Percentiles rank a stretch among this genome's conserved stretches.
These are phyloP conservation scores for Pristionchus japonicus DNA, from an alignment of 2,888 invertebrate species.

Conservation along the genomic window DNA sequence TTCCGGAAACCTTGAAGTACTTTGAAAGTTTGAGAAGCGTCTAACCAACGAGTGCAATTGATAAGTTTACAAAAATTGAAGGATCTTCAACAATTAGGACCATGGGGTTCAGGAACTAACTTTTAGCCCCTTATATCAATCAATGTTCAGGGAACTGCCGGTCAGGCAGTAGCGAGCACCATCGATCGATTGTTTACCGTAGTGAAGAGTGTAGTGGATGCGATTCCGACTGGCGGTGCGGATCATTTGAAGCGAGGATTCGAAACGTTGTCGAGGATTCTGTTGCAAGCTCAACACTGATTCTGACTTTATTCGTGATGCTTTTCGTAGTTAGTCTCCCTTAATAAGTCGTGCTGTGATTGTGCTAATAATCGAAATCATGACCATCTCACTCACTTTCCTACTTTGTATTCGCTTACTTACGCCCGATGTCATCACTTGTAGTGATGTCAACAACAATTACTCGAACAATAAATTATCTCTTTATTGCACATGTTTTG, in stretches of 20 bases:
- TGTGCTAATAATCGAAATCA: neutral
- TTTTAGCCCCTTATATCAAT: neutral
- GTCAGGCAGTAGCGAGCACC: neutral
- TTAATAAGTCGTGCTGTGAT: conserved; percentile 21
- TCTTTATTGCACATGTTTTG: too few relatives aligned
- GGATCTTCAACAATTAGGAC: too few relatives aligned
- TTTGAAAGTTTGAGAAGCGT: too few relatives aligned
- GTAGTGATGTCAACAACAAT: too few relatives aligned
- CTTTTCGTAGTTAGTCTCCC: neutral
- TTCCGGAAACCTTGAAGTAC: too few relatives aligned
- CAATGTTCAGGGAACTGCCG: neutral
- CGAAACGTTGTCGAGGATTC: conserved; percentile 28
- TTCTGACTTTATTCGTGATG: too few relatives aligned
- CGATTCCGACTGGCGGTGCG: neutral
- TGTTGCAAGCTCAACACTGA: neutral
- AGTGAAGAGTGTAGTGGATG: neutral
- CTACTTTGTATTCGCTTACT: neutral
- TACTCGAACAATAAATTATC: too few relatives aligned
- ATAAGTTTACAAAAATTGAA: too few relatives aligned
- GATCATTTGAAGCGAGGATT: conserved; percentile 8
- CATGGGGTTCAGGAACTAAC: too few relatives aligned
- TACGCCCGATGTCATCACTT: too few relatives aligned
- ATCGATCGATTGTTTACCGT: conserved; percentile 20
- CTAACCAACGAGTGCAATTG: too few relatives aligned
- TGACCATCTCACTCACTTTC: neutral